phyloP scores from a whole-genome alignment of 2,113 vertebrate genomes.

The Lagopus muta region DNA sequence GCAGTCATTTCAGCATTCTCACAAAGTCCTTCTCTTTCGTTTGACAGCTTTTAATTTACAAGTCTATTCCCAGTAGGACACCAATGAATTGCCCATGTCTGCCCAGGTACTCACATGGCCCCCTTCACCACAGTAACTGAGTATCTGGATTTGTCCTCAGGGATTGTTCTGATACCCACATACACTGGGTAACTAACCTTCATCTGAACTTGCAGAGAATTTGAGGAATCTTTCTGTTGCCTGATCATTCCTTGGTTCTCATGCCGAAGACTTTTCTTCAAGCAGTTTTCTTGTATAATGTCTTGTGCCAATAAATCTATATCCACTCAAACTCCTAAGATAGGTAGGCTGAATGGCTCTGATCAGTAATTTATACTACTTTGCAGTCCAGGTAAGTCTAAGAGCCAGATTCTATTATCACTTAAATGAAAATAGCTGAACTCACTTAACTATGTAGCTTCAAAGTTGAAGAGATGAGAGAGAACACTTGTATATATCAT shows the following conservation, averaged over 20 bases:
- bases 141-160: neutral
- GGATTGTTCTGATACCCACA: neutral
- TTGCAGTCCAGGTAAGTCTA: neutral
- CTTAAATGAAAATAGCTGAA: neutral
- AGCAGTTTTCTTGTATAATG: neutral
- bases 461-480: neutral
- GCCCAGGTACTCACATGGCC: neutral
- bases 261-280: neutral
- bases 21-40: slow-evolving; percentile 42
- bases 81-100: slow-evolving; percentile 3
- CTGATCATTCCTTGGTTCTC: neutral
- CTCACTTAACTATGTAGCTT: neutral
- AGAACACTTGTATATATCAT: neutral
- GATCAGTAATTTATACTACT: neutral
- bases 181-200: neutral
- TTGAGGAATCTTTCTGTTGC: neutral
- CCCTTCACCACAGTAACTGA: slow-evolving; percentile 17
- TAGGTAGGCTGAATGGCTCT: neutral
- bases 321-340: neutral
- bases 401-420: neutral
- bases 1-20: neutral
- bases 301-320: neutral
- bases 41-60: slow-evolving; percentile 39
- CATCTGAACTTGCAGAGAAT: neutral
- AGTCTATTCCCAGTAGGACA: slow-evolving; percentile 20